A percentile compares a stretch with the other conserved stretches of the same genome.
Conservation (phyloP, 2,113 vertebrate species). For the Alligator mississippiensis region DNA sequence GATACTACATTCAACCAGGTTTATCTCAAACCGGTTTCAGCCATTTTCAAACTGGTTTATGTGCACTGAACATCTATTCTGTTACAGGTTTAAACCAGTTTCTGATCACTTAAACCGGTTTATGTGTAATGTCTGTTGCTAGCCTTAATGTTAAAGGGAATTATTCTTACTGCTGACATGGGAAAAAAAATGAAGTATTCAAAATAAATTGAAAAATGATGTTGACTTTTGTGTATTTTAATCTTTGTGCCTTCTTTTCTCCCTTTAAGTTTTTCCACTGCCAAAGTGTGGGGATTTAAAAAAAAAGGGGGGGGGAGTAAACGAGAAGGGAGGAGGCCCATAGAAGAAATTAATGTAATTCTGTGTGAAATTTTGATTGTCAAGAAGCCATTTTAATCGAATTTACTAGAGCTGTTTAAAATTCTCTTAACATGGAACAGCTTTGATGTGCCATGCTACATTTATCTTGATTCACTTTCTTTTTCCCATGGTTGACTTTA, state of each 20-base stretch:
- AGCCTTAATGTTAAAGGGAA: neutral
- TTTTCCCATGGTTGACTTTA: neutral
- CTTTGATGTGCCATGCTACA: neutral
- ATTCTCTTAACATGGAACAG: neutral
- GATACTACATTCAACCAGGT: too few relatives aligned
- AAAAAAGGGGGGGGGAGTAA: neutral
- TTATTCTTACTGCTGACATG: neutral
- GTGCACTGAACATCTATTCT: too few relatives aligned
- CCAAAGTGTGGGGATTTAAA: neutral
- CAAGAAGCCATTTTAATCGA: neutral
- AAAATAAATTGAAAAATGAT: neutral
- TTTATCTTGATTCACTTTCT: neutral
- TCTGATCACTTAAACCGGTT: too few relatives aligned
- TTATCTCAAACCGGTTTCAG: too few relatives aligned
- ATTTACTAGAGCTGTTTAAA: neutral
- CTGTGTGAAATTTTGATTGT: neutral
- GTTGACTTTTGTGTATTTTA: neutral
- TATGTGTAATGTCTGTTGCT: too few relatives aligned
- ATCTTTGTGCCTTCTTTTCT: neutral
- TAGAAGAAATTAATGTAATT: neutral
- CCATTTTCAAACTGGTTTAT: too few relatives aligned
- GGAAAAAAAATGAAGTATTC: neutral
- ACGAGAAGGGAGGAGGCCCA: neutral
- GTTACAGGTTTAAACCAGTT: too few relatives aligned
- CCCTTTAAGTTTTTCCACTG: neutral